These are phyloP conservation scores for Candoia aspera DNA, from an alignment of 2,113 vertebrate species.

Conservation along the genomic window DNA sequence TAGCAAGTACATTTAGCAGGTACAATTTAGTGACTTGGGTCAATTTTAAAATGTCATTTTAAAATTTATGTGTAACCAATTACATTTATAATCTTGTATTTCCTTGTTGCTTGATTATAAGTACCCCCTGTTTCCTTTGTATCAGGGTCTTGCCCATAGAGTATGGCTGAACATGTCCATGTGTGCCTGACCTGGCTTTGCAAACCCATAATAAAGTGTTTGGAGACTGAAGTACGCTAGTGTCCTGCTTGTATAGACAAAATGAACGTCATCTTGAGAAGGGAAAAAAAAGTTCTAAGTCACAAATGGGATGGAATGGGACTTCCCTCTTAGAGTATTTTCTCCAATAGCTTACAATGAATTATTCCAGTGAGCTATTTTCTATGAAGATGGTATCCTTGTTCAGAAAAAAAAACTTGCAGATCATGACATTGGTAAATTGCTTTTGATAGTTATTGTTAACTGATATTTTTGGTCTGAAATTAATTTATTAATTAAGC, in stretches of 20 bases:
- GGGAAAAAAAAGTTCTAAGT: neutral
- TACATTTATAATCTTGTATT: neutral
- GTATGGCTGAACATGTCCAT: neutral
- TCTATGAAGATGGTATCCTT: neutral
- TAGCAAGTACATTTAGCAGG: neutral
- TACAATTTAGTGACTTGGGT: neutral
- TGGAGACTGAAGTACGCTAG: neutral
- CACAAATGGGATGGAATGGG: neutral
- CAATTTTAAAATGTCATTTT: neutral
- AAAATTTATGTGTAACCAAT: neutral
- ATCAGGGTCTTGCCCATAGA: neutral
- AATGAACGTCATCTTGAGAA: neutral
- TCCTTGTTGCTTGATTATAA: neutral
- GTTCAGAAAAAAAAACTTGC: neutral
- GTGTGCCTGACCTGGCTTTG: neutral
- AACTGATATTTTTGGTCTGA: neutral
- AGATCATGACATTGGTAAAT: neutral
- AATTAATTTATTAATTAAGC: neutral
- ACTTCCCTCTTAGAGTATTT: neutral
- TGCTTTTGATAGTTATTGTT: neutral
- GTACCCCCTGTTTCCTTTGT: neutral
- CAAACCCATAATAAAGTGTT: neutral
- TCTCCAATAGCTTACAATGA: neutral
- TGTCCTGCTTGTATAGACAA: neutral
- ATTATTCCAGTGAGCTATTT: neutral